Base-by-base conservation (phyloP, 2,888 invertebrate species). In the Biston stratarius region DNA sequence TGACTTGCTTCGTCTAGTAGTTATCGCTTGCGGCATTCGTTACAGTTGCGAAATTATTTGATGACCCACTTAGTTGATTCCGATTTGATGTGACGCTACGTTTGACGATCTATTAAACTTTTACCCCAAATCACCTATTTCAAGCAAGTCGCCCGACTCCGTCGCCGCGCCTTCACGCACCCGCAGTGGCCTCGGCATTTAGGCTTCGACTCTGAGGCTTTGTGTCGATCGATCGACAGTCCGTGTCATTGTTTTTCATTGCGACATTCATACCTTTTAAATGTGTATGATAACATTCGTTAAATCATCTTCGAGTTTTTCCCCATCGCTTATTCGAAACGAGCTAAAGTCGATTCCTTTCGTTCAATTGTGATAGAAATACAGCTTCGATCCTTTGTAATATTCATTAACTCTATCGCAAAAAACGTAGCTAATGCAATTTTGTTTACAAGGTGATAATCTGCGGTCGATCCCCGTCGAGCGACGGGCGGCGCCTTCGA, bases 371-470 rank as follows among this genome's bases (percentile, higher is more conserved):
- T 57, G 12, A 42, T 6, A 24, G 36, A 6, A 40, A 36, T 52
- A 51, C 58, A 45, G 38, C 11, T 45, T 52, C 51, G 33, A 52
- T 45, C 36, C 14, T 52, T 59, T 51, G 53, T 52, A 38, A 52
- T 53, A 64, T 38, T 53, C 42, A 52, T 51, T 49, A 47, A 14
- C 48, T 56, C 57, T 66, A 61, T 69, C 24, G 65, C 65, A 52
- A 84, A 83, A 86, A 86, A 82, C 78, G 76, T 83, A 77, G 77
- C 83, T 86, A 88, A 88, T 87, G 88, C 90, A 86, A 90, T 90
- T 88, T 90, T 91, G 92, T 92, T 92, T 92, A 92, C 91, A 91
- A 88, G 86, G 87, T 86, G 92, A 88, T 92, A 90, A 90, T 89
- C 87, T 87, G 76, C 80, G 80, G 83, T 79, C 79, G 83, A 79